phyloP scores from a whole-genome alignment of 2,113 vertebrate genomes.

The Speoplatyrhinus poulsoni region DNA sequence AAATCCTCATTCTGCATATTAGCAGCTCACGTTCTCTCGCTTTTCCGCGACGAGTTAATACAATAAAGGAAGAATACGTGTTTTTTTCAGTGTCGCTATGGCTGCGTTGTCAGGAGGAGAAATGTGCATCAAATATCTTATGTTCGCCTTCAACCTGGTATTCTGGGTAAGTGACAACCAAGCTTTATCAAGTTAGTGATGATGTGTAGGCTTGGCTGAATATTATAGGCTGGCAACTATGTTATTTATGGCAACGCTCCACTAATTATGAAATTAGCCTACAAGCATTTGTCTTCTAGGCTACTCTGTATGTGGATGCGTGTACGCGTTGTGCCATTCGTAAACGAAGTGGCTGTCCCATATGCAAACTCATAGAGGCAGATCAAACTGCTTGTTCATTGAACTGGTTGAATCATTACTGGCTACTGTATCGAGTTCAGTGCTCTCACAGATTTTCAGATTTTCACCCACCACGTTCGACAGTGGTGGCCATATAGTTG shows the following conservation, averaged over 20 bases:
- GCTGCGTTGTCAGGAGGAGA: slow-evolving; percentile 87
- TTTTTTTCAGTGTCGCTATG: slow-evolving; percentile 50
- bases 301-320: background rate
- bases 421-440: background rate
- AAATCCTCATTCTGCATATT: slow-evolving; percentile 45
- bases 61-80: slow-evolving; percentile 8
- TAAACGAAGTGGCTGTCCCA: slow-evolving; percentile 15
- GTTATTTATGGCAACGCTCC: background rate
- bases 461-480: slow-evolving; percentile 12
- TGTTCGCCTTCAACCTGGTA: slow-evolving; percentile 92
- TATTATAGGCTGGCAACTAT: too few relatives aligned
- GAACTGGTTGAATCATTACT: background rate
- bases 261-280: background rate
- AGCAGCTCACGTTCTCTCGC: slow-evolving; percentile 19
- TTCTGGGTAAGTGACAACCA: slow-evolving; percentile 87
- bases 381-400: background rate
- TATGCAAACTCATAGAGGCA: slow-evolving; percentile 11
- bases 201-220: background rate
- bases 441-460: slow-evolving; percentile 2
- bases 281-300: background rate
- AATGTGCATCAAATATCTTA: slow-evolving; percentile 92
- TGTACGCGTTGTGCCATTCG: background rate
- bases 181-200: background rate
- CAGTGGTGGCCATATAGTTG: slow-evolving; percentile 31
- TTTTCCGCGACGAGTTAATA: background rate